A percentile compares a stretch with the other conserved stretches of the same genome.
phyloP scores from a whole-genome alignment of 2,888 invertebrate species.

The Brachycybe producta region DNA sequence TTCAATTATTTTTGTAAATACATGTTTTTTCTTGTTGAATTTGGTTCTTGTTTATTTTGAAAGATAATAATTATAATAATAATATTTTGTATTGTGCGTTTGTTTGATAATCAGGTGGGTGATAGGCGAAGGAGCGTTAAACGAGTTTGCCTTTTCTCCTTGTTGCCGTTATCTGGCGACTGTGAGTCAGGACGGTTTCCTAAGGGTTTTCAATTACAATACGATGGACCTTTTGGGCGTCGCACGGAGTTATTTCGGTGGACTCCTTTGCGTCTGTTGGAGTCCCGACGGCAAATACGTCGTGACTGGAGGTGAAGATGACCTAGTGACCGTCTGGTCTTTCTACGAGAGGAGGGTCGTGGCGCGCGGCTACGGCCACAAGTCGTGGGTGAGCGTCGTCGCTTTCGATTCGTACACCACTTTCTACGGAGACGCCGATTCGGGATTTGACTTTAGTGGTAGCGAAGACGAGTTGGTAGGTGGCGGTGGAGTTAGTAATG shows the following conservation, averaged over 20 bases:
- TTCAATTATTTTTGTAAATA: too few species aligned
- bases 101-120: conserved; percentile 62
- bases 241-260: conserved; percentile 95
- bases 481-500: neutral
- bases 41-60: too few species aligned
- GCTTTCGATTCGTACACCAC: conserved; percentile 82
- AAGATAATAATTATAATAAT: conserved; percentile 8
- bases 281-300: conserved; percentile 91
- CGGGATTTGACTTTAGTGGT: conserved; percentile 26
- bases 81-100: neutral
- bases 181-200: conserved; percentile 87
- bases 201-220: conserved; percentile 92
- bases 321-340: conserved; percentile 94
- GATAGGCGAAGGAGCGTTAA: conserved; percentile 74
- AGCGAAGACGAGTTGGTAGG: conserved; percentile 29
- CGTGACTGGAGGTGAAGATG: conserved; percentile 96
- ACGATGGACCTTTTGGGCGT: conserved; percentile 90
- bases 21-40: too few species aligned
- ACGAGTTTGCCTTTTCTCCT: conserved; percentile 94
- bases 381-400: conserved; percentile 95
- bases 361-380: conserved; percentile 94
- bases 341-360: conserved; percentile 82
- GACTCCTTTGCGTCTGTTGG: conserved; percentile 95
- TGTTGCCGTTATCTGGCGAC: conserved; percentile 84
- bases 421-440: conserved; percentile 46